Evolutionary conservation across 2,888 invertebrate species (phyloP).

Genomic region (Caenorhabditis sp.): DNA sequence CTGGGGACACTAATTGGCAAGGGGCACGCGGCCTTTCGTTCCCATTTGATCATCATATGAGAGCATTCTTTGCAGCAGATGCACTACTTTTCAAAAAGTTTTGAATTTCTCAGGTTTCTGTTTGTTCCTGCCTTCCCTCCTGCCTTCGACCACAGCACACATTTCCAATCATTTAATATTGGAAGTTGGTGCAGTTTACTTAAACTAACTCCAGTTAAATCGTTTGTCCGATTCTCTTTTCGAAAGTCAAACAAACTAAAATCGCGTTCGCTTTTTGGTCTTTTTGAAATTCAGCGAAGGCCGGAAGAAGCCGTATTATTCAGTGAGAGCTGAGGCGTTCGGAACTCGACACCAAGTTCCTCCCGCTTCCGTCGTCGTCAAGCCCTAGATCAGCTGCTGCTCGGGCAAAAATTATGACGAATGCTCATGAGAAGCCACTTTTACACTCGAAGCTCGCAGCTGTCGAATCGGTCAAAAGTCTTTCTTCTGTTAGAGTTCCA

Average conservation of each 20-base stretch:
- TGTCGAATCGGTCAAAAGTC: conserved; percentile 15
- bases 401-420: conserved; percentile 29
- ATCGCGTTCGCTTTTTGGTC: background rate
- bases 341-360: background rate
- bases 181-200: background rate
- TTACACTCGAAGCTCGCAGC: conserved; percentile 27
- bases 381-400: conserved; percentile 6
- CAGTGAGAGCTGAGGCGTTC: background rate
- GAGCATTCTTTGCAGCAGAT: conserved; percentile 11
- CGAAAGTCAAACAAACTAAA: background rate
- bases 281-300: background rate
- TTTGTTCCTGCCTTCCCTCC: conserved; percentile 17
- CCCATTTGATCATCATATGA: conserved; percentile 27
- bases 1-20: conserved; percentile 26
- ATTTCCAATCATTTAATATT: conserved; percentile 33
- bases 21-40: conserved; percentile 5
- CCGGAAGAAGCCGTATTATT: background rate
- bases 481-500: background rate
- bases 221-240: too few species aligned
- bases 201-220: too few species aligned
- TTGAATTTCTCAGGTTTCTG: conserved; percentile 29
- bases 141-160: conserved; percentile 9
- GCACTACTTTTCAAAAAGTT: conserved; percentile 24
- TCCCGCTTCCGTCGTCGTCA: background rate
- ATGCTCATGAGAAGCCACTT: background rate